Conservation (phyloP, 1,140 invertebrate genomes). For the Trachymyrmex cornetzi region DNA sequence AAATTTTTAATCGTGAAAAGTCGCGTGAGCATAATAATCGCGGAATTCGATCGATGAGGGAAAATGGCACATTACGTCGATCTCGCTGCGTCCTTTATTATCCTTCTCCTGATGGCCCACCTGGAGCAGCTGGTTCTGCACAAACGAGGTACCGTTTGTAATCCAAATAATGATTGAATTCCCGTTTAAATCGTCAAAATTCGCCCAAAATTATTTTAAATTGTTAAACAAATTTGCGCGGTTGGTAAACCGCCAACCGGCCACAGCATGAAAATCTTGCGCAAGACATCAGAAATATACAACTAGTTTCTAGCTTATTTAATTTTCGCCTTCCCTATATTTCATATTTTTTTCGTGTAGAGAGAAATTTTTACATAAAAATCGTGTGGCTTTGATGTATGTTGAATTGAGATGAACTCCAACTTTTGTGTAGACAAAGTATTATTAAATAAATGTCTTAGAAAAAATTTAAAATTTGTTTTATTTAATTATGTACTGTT, state of each 20-base stretch:
- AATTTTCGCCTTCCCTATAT: not conserved
- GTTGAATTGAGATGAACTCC: not conserved
- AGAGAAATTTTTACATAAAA: not conserved
- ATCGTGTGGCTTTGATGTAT: not conserved
- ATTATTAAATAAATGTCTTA: no score
- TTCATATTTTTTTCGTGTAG: not conserved
- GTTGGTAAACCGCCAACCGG: no score
- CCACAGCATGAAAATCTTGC: not conserved
- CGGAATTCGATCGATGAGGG: conserved; percentile 11
- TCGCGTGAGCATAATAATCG: conserved; percentile 5
- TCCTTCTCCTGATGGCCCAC: conserved; percentile 57
- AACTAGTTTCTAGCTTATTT: not conserved
- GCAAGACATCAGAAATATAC: not conserved
- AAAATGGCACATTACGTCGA: conserved; percentile 59
- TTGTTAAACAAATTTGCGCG: not conserved
- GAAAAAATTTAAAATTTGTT: not conserved
- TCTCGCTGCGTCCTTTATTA: conserved; percentile 39
- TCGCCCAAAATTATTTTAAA: not conserved
- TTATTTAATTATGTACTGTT: not conserved
- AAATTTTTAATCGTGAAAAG: not conserved
- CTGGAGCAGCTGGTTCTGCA: conserved; percentile 56
- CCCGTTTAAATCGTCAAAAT: not conserved
- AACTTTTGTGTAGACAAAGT: not conserved
- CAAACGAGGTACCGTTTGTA: conserved; percentile 60
- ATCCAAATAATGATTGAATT: not conserved